Base-by-base conservation (phyloP, 2,113 vertebrate species). In the Lasiurus borealis region DNA sequence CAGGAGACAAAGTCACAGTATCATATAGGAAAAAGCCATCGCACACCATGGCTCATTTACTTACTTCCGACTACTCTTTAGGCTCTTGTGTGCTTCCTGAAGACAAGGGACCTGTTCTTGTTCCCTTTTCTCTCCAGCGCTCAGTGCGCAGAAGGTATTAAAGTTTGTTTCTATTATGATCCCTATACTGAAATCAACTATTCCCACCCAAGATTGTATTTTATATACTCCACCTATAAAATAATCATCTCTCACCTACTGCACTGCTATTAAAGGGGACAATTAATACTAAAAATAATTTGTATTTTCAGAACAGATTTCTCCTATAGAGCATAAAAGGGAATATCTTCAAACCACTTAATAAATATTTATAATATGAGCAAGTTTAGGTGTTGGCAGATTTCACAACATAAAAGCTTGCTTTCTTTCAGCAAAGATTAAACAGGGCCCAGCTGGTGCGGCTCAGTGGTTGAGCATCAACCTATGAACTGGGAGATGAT, bases 211-310 rank as follows among this genome's bases (percentile, higher is more conserved):
- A 57, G 54, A 21, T 21, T 57, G 54, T 57, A 57, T 88, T 57
- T 89, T 81, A 34, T 16, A 88, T 14, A 46, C 48, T 83, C 75
- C 72, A 87, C 83, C 73, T 94, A 59, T 91, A 88, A 88, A 96
- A 84, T 31, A 10, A 44, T 46, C 48, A 85, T 54, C 87, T 6
- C 29, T 83, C 75, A 72, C n/a, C 46, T 44, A 88, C 11, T 29
- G 46, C n/a, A 27, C 3, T 69, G 44, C 75, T 31, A 52, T 7
- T 71, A 46, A 66, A 71, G 50, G 7, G n/a, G 82, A 11, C 94
- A 85, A 89, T 88, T 66, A 92, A 81, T 36, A 59, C n/a, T 57
- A 68, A 88, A 95, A 92, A 72, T n/a, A 84, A 66, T 68, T 54
- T 82, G 29, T 12, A 76, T 71, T 76, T 91, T 90, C 59, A 93